Percentiles rank a stretch among this genome's conserved stretches.
Evolutionary conservation across 1,140 invertebrate genomes (phyloP).

Genomic region (Archivesica marissinica): DNA sequence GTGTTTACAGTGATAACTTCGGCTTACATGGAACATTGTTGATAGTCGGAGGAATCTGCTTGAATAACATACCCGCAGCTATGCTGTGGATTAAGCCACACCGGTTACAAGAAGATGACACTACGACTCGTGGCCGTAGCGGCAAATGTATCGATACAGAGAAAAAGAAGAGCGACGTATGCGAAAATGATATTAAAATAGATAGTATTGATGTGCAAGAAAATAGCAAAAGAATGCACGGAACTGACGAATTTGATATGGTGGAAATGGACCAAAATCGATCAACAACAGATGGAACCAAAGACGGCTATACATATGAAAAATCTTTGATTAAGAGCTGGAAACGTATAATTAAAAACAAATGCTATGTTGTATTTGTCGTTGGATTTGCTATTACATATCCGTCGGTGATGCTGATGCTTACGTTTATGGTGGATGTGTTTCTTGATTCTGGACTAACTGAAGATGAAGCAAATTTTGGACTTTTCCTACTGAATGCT

Average conservation of each 20-base stretch:
- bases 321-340: neutral
- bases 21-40: neutral
- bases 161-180: neutral
- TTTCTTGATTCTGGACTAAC: neutral
- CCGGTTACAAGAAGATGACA: neutral
- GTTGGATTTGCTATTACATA: neutral
- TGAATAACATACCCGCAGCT: neutral
- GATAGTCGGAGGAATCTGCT: neutral
- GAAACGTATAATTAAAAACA: neutral
- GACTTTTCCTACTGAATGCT: neutral
- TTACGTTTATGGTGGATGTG: neutral
- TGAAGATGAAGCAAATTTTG: neutral
- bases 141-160: neutral
- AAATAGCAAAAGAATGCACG: neutral
- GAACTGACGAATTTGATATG: neutral
- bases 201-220: neutral
- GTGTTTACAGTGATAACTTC: constrained; percentile 13
- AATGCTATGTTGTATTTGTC: neutral
- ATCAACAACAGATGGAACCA: too few relatives aligned
- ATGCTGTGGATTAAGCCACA: neutral
- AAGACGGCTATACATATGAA: neutral
- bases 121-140: neutral
- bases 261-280: neutral
- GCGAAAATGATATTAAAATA: neutral
- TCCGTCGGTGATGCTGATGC: neutral